Base-by-base conservation (phyloP, 2,113 vertebrate genomes). In the Triplophysa dalaica region DNA sequence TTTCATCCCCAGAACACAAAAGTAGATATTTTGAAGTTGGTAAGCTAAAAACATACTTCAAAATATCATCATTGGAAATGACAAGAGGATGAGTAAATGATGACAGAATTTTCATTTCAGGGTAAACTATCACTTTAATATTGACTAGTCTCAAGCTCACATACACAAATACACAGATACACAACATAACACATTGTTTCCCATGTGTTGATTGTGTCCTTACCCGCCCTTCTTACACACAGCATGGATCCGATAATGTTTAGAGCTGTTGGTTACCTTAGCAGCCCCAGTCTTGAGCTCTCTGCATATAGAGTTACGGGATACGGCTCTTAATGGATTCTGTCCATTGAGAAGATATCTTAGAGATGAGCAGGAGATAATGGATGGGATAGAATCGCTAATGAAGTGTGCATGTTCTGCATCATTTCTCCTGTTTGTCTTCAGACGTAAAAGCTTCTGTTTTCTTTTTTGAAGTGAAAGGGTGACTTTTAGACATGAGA, bases 361-460 rank as follows among this genome's bases (percentile, higher is more conserved):
- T 81, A 1, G 50, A 67, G 70, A 69, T 60, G 70, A 83, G 61
- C 58, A 75, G 16, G 60, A 81, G 79, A 33, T 81, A 75, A 85
- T 85, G 79, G 66, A 81, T 67, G 79, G 75, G 66, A 76, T 81
- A 48, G 66, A 83, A 58, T 83, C 43, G 19, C 50, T 76, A 78
- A 83, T 83, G 79, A 83, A 79, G 70, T 73, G 58, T 60, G 73
- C 61, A n/a, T 48, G 56, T 77, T 77, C 68, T 73, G 67, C 62
- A 69, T 70, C 29, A 24, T 62, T 80, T 80, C 19, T 33, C 43
- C 38, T 58, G 62, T 69, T 66, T 52, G 64, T 76, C 24, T 69
- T 41, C 24, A 75, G 64, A 29, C 17, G 19, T 41, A 63, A 21
- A 64, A 76, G 70, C 56, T 69, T 67, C 17, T 21, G 45, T 69